A percentile compares a stretch with the other conserved stretches of the same genome.
These are phyloP conservation scores for Schrankia costaestrigalis DNA, from an alignment of 2,888 invertebrate species.

Conservation along the genomic window DNA sequence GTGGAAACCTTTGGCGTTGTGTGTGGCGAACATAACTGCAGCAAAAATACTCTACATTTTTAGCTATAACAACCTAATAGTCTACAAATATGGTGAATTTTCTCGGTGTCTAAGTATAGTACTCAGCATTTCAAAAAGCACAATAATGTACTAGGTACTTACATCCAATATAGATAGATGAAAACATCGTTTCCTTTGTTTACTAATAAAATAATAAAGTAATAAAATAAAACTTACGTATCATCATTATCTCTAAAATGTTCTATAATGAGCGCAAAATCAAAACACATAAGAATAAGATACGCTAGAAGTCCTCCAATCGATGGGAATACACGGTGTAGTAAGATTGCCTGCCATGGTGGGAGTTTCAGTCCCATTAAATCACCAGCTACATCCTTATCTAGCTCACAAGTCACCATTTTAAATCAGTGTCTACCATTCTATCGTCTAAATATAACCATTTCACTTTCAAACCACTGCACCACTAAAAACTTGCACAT, in stretches of 20 bases:
- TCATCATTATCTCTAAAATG: constrained; percentile 82
- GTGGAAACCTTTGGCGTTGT: no score
- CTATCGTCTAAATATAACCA: not conserved
- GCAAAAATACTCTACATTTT: no score
- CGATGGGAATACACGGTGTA: constrained; percentile 67
- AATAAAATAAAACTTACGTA: constrained; percentile 56
- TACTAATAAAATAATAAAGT: not conserved
- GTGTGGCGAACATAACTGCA: no score
- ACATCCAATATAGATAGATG: no score
- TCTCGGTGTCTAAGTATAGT: no score
- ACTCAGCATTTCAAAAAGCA: no score
- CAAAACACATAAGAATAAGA: constrained; percentile 84
- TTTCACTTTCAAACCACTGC: constrained; percentile 1
- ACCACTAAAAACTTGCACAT: no score
- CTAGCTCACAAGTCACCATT: constrained; percentile 72
- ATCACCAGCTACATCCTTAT: constrained; percentile 64
- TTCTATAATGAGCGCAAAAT: constrained; percentile 83
- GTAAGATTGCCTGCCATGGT: constrained; percentile 64
- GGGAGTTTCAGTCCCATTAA: constrained; percentile 65
- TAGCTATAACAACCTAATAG: no score
- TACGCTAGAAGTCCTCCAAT: constrained; percentile 82
- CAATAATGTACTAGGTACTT: no score
- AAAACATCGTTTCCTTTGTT: no score
- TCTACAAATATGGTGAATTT: no score
- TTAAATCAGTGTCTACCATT: constrained; percentile 9